Percentiles rank a stretch among this genome's conserved stretches.
phyloP scores from a whole-genome alignment of 2,113 vertebrate species.

The Nymphicus hollandicus region DNA sequence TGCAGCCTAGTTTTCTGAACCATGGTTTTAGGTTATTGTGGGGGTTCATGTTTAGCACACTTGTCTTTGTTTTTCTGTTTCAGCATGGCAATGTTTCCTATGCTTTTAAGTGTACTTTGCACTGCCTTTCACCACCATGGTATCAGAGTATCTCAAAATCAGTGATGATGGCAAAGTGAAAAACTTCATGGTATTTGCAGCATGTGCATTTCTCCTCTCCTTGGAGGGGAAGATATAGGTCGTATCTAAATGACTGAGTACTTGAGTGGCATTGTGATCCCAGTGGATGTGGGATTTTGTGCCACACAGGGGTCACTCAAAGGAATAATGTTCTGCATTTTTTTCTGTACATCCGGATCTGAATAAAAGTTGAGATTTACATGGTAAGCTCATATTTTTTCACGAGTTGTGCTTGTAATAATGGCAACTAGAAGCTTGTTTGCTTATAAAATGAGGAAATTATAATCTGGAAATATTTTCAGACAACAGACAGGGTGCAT shows the following conservation, averaged over 20 bases:
- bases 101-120: not conserved
- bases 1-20: not conserved
- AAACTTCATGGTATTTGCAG: not conserved
- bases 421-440: not conserved
- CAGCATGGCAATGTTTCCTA: not conserved
- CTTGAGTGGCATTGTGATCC: not conserved
- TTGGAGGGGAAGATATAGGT: not conserved
- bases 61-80: not conserved
- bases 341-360: not conserved
- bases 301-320: not conserved
- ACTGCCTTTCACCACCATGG: fast-evolving
- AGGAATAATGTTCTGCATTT: not conserved
- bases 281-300: not conserved
- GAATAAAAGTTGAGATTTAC: not conserved
- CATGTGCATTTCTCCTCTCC: not conserved
- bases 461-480: not conserved
- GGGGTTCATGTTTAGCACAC: not conserved
- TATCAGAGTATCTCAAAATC: not conserved
- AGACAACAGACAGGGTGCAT: not conserved
- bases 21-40: not conserved
- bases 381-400: not conserved
- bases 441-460: not conserved
- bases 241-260: not conserved
- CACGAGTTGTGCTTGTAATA: not conserved
- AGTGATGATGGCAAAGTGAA: not conserved